A percentile compares a stretch with the other conserved stretches of the same genome.
Evolutionary conservation across 2,113 vertebrate species (phyloP).

Genomic region (Montifringilla adamsi): DNA sequence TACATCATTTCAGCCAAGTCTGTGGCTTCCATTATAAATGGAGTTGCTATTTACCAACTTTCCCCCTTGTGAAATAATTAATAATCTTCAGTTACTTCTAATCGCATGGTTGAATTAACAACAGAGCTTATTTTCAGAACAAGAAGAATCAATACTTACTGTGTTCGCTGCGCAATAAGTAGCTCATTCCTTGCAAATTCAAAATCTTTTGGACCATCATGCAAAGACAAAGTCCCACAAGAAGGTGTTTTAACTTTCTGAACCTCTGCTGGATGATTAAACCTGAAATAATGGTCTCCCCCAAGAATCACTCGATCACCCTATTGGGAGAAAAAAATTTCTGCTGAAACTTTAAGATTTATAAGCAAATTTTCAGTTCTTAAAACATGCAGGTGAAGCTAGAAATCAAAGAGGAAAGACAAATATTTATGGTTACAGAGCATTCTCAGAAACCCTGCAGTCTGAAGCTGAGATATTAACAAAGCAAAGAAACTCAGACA

Average conservation of each 20-base stretch:
- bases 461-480: neutral
- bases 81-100: neutral
- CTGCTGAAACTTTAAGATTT: neutral
- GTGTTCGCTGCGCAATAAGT: constrained; percentile 82
- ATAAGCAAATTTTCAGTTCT: neutral
- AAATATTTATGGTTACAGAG: neutral
- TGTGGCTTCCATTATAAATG: neutral
- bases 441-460: neutral
- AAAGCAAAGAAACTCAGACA: neutral
- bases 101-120: neutral
- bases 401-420: neutral
- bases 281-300: constrained; percentile 95
- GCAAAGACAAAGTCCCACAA: constrained; percentile 52
- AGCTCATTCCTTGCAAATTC: constrained; percentile 96
- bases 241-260: constrained; percentile 77
- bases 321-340: constrained; percentile 53
- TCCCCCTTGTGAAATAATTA: neutral
- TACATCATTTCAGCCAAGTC: neutral
- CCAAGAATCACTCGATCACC: constrained; percentile 93
- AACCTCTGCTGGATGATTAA: constrained; percentile 92
- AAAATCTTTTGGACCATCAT: constrained; percentile 87
- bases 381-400: neutral
- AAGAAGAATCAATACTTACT: constrained; percentile 74
- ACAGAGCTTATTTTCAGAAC: neutral
- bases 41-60: neutral